phyloP scores from a whole-genome alignment of 2,888 invertebrate species.

The Polyommatus icarus region DNA sequence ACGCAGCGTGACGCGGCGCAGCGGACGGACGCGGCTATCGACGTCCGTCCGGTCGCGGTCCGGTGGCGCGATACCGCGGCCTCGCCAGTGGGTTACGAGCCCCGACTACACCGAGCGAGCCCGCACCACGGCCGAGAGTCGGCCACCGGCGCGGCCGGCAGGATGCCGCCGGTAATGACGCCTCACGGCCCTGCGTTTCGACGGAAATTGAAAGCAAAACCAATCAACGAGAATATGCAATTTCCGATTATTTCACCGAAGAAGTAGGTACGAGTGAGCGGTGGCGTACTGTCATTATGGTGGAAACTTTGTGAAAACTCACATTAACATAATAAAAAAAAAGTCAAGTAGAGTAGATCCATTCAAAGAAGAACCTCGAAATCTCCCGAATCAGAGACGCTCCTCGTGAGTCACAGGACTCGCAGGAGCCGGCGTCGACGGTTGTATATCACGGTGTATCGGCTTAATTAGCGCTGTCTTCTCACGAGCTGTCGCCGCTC shows the following conservation, averaged over 20 bases:
- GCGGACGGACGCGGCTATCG: slow-evolving; percentile 22
- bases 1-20: slow-evolving; percentile 14
- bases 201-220: slow-evolving; percentile 21
- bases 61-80: slow-evolving; percentile 3
- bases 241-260: slow-evolving; percentile 5
- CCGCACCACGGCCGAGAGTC: background rate
- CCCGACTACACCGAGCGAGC: background rate
- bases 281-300: background rate
- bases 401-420: background rate
- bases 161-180: background rate
- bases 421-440: background rate
- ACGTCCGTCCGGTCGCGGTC: slow-evolving; percentile 5
- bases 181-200: background rate
- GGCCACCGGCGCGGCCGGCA: background rate
- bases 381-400: background rate
- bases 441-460: slow-evolving; percentile 21
- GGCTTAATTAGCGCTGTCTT: slow-evolving; percentile 61
- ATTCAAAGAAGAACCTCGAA: background rate
- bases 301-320: background rate
- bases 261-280: slow-evolving; percentile 14
- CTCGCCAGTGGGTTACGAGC: slow-evolving; percentile 1
- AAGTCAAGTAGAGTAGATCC: background rate
- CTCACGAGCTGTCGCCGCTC: slow-evolving; percentile 55
- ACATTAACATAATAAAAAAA: background rate
- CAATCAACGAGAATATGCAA: slow-evolving; percentile 19